Evolutionary conservation across 2,113 vertebrate species (phyloP), one percentile per base, ranked within the genome.

Genomic region (Tragelaphus scriptus): DNA sequence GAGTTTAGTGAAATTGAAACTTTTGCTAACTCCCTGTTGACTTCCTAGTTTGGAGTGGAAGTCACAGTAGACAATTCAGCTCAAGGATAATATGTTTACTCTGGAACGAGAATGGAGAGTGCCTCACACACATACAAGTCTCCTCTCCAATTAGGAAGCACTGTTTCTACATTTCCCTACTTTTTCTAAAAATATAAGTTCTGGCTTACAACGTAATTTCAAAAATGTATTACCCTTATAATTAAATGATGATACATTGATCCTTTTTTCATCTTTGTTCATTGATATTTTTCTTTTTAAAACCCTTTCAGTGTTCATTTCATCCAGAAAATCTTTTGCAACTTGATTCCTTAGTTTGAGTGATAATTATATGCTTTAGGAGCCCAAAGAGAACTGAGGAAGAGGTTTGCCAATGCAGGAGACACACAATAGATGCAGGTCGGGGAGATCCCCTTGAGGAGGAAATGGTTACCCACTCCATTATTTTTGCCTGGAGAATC

Each of bases 171-270:
- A 59, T 93, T 93, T 98, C 16, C 32, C 53, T 91, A 49, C 26
- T 96, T 92, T 90, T 94, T 47, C 44, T 94, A 51, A 95, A 94
- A 85, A 94, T 68, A 89, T 36, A 94, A 86, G 10, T 75, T 94
- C n/a, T 86, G 85, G 77, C 53, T 7, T 88, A 56, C 47, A 88
- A n/a, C 40, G 23, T 40, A 77, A 92, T 91, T 97, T 90, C 88
- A 77, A 55, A 85, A 51, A 91, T 92, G 30, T 88, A 49, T 85
- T 79, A 91, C 40, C 30, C 44, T 94, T 91, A 30, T 94, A 95
- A 90, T 94, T 84, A 94, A 88, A 90, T 95, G 91, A 96, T 88
- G 85, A 94, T 85, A 90, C 89, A 82, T 93, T 92, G 84, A 95
- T 81, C 3, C 21, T 88, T 94, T 93, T 87, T 58, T 77, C 28